Conservation (phyloP, 2,888 invertebrate species). For the Formica aserva region DNA sequence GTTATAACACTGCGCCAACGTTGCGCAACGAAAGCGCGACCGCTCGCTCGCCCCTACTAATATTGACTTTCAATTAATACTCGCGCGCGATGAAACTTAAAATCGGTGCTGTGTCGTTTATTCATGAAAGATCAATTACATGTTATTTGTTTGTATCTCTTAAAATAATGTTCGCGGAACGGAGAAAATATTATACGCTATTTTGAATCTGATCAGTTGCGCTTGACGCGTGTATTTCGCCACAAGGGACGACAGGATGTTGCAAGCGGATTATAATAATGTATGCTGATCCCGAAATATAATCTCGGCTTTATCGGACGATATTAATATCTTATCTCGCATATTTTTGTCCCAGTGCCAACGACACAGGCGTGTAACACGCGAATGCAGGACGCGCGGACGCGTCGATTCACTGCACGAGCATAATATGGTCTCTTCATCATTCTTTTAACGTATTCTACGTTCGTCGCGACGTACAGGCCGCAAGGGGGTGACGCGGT, state of each 20-base stretch:
- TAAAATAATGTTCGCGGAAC: background rate
- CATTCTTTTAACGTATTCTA: constrained; percentile 80
- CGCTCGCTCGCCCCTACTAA: constrained; percentile 54
- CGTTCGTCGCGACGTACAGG: constrained; percentile 74
- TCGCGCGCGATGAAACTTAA: constrained; percentile 50
- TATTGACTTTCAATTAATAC: constrained; percentile 71
- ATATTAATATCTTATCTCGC: constrained; percentile 56
- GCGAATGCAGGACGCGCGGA: constrained; percentile 53
- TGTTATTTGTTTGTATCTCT: background rate
- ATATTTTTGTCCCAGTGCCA: constrained; percentile 31
- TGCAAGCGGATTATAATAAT: constrained; percentile 19
- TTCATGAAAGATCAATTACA: constrained; percentile 5
- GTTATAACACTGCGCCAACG: constrained; percentile 55
- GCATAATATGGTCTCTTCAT: constrained; percentile 77
- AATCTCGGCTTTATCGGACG: constrained; percentile 16
- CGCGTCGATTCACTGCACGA: constrained; percentile 37
- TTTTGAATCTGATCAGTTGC: background rate
- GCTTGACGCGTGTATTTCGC: background rate
- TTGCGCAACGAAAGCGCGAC: constrained; percentile 23
- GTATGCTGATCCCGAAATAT: constrained; percentile 20
- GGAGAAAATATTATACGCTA: background rate
- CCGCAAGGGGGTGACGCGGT: constrained; percentile 66
- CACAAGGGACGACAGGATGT: background rate
- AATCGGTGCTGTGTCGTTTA: constrained; percentile 46
- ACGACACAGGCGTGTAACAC: constrained; percentile 14